Evolutionary conservation across 35 echinoderm and acorn worm species (phyloP).

Genomic region (Holothuria glaberrima): DNA sequence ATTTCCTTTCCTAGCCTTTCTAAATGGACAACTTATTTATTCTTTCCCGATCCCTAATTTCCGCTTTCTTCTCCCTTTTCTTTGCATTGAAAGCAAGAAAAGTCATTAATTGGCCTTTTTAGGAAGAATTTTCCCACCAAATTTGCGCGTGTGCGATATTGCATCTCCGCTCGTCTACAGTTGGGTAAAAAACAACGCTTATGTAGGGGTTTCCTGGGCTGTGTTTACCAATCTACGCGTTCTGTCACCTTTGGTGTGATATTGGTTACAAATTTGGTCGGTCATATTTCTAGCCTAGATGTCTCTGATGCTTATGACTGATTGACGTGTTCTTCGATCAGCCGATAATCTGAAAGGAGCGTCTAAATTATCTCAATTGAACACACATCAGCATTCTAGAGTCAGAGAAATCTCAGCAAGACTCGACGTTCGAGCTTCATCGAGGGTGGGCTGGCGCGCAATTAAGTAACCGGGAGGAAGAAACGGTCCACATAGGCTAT

Average conservation of each 20-base stretch:
- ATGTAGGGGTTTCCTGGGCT: slow-evolving; percentile 20
- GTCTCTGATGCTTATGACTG: no score
- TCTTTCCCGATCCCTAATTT: slow-evolving; percentile 52
- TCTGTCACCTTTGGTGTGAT: slow-evolving; percentile 57
- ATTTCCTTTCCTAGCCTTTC: slow-evolving; percentile 42
- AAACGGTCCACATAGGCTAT: no score
- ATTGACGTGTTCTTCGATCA: no score
- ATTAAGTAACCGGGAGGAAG: no score
- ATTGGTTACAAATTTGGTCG: slow-evolving; percentile 60
- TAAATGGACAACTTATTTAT: slow-evolving; percentile 63
- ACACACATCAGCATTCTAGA: no score
- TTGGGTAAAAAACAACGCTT: slow-evolving; percentile 43
- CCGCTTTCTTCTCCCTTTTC: slow-evolving; percentile 46
- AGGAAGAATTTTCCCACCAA: slow-evolving; percentile 36
- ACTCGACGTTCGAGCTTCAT: no score
- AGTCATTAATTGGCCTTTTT: slow-evolving; percentile 63
- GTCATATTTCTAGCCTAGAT: background rate
- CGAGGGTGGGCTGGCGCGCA: no score
- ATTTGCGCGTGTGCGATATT: slow-evolving; percentile 44
- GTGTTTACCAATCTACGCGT: slow-evolving; percentile 52
- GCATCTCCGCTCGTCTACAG: slow-evolving; percentile 12
- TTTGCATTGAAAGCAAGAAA: slow-evolving; percentile 61
- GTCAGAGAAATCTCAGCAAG: no score
- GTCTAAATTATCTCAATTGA: no score
- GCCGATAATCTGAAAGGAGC: no score